Conservation (phyloP, 1,140 invertebrate genomes). For the Solenopsis fugax region DNA sequence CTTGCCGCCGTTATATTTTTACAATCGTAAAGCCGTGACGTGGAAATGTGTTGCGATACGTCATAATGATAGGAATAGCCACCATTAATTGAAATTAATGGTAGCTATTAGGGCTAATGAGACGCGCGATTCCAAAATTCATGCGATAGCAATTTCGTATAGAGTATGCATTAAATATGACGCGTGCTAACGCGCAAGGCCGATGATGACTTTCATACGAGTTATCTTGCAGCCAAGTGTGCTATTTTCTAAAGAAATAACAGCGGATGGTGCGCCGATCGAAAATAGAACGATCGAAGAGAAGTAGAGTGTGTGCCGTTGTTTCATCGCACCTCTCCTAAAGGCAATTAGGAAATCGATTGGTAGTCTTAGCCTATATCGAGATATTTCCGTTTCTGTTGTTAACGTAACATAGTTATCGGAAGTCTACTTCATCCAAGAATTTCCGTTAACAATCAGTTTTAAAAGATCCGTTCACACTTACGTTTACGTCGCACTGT, state of each 20-base stretch:
- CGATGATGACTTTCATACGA: slow-evolving; percentile 30
- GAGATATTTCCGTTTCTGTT: not conserved
- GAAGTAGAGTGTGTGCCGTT: not conserved
- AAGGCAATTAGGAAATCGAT: slow-evolving; percentile 8
- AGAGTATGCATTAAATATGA: slow-evolving; percentile 18
- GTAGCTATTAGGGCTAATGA: slow-evolving; percentile 15
- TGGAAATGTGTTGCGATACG: not conserved
- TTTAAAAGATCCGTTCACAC: slow-evolving; percentile 11
- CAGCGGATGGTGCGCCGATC: slow-evolving; percentile 13
- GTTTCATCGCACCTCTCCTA: not conserved
- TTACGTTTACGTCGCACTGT: slow-evolving; percentile 11
- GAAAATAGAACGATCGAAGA: slow-evolving; percentile 60
- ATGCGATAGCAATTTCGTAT: not conserved
- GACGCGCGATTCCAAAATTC: slow-evolving; percentile 38
- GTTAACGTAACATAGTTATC: not conserved
- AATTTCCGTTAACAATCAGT: not conserved
- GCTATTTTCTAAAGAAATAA: slow-evolving; percentile 59
- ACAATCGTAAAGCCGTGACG: not conserved
- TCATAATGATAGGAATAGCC: slow-evolving; percentile 17
- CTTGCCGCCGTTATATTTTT: not conserved
- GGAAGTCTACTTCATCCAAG: no score
- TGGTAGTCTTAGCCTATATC: not conserved
- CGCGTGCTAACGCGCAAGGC: not conserved
- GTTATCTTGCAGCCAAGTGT: slow-evolving; percentile 25
- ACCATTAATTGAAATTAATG: not conserved